Conservation (phyloP, 1,140 invertebrate species). For the Gryllus bimaculatus region DNA sequence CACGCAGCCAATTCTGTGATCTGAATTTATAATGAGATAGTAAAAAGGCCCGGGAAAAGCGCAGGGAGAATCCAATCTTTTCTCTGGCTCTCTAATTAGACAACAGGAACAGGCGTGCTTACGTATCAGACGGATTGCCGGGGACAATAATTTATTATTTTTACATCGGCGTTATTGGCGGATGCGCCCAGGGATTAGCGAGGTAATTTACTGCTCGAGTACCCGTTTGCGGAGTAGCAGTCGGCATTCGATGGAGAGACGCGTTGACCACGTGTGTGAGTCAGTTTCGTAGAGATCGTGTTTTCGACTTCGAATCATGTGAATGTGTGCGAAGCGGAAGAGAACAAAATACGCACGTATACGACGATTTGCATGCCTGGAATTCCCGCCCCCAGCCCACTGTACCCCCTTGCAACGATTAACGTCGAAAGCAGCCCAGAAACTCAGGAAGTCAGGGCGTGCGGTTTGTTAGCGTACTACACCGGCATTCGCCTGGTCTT, state of each 20-base stretch:
- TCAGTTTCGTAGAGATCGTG: neutral
- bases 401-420: no score
- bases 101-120: neutral
- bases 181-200: neutral
- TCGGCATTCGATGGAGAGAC: neutral
- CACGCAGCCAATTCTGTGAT: neutral
- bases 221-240: neutral
- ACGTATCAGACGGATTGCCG: neutral
- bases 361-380: no score
- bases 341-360: no score
- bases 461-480: no score
- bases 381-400: no score
- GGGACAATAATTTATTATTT: constrained; percentile 2
- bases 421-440: no score
- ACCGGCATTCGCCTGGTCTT: no score
- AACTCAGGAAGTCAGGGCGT: no score
- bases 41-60: neutral
- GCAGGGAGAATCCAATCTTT: neutral
- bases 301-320: neutral
- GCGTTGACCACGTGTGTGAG: neutral
- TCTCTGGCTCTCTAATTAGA: neutral
- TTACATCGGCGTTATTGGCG: neutral
- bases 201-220: neutral
- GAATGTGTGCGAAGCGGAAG: no score
- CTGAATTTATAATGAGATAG: neutral